Evolutionary conservation across 2,797 vertebrate species (phyloP), one percentile per base, ranked within the genome.

Genomic region (Lagorchestes hirsutus): DNA sequence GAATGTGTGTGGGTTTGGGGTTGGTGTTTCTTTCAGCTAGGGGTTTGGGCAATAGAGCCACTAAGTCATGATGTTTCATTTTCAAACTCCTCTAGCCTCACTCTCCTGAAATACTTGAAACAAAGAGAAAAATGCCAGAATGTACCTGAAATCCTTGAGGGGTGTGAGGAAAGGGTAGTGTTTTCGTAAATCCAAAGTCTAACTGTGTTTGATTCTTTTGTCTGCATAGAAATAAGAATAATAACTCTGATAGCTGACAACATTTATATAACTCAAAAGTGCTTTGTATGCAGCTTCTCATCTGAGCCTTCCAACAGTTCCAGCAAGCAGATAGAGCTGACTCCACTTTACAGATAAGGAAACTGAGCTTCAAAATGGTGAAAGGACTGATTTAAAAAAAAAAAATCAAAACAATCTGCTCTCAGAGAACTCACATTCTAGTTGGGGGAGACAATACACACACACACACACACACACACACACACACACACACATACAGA

Each of bases 61-160:
- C 95, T 95, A 93, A 31, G 67, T 90, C n/a, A 34, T 0, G 11
- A 57, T 62, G 16, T 40, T 92, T 93, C 92, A 13, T 96, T 91
- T 97, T 96, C 62, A 90, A 57, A 92, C 57, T 96, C 96, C 94
- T 96, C 94, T 92, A 57, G 92, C 92, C n/a, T 94, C 62, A 91
- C 52, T 46, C 97, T 96, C 92, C 62, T 67, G 92, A 95, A 90
- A 93, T 87, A 90, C 8, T 91, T 40, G 18, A 94, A 93, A 54
- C 56, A 16, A 91, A 93, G 56, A 94, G 74, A 94, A 93, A 96
- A 91, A 91, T 91, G 91, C 46, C 56, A 91, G 90, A 93, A 40
- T 16, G 16, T 3, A n/a, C 52, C 50, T 31, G 27, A 93, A 92
- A 55, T 91, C 96, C 56, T 94, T 57, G 91, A 95, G 92, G 54